Evolutionary conservation across 2,797 vertebrate genomes (phyloP), one percentile per base, ranked within the genome.

Genomic region (Poecilia wingei): DNA sequence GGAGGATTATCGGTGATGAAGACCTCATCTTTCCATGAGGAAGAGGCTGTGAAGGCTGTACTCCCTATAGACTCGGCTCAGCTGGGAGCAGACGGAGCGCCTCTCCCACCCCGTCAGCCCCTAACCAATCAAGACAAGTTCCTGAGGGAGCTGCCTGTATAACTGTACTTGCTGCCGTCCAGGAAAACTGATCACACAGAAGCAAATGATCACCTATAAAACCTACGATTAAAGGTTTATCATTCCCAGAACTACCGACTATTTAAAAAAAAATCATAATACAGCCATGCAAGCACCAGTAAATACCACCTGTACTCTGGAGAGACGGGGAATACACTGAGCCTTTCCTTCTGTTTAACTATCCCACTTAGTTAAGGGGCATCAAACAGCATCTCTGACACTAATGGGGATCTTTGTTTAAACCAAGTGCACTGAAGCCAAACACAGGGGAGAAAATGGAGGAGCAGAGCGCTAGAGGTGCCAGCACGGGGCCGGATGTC

Each of bases 121-220:
- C 82, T 70, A 84, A 91, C 95, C 94, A 96, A 95, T 96, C 93
- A 92, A 92, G 92, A 94, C 90, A 92, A 91, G 88, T 77, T 77
- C 86, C 33, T 0, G 75, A 71, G 81, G 80, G 81, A 90, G 83
- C 73, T 20, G 43, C 78, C 81, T 51, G 57, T 85, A 85, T 78
- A 84, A 87, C 74, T 72, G 51, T 66, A 89, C 80, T 88, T 83
- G 92, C 87, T 91, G 83, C 80, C 84, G 82, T 82, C 74, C 45
- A 68, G 84, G 64, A 84, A 85, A 89, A 86, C 39, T 76, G 74
- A 85, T 84, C 53, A 76, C 70, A 74, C 36, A 61, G 57, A 36
- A 80, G 66, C 43, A 68, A 77, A 81, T 31, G 46, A 7, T 10
- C 64, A 46, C 16, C 59, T 8, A 9, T 25, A 72, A 45, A 85